phyloP scores from a whole-genome alignment of 2,888 invertebrate species.

The Gortyna flavago region DNA sequence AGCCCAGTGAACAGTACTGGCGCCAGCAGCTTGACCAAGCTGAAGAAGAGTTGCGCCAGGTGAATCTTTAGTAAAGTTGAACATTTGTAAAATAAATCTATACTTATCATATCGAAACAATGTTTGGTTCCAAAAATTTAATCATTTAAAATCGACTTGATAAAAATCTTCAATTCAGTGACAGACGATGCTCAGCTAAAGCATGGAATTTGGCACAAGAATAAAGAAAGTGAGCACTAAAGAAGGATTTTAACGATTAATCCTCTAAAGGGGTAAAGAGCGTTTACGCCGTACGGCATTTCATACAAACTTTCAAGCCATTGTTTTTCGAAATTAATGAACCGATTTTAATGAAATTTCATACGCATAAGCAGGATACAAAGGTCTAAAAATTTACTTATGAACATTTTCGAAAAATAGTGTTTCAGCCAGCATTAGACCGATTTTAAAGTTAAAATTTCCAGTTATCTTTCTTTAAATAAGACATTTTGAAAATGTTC shows the following conservation, averaged over 20 bases:
- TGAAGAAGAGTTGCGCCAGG: constrained; percentile 88
- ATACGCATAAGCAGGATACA: too few relatives aligned
- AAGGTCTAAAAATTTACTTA: too few relatives aligned
- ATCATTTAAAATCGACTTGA: not conserved
- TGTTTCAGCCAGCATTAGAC: too few relatives aligned
- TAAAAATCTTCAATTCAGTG: constrained; percentile 1
- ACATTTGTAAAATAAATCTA: not conserved
- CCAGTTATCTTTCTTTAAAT: too few relatives aligned
- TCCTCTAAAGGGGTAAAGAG: not conserved
- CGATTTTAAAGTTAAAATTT: too few relatives aligned
- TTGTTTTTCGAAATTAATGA: too few relatives aligned
- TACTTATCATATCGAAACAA: not conserved
- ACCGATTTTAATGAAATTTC: too few relatives aligned
- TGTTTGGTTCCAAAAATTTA: not conserved
- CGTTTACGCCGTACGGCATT: too few relatives aligned
- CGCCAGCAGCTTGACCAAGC: constrained; percentile 86
- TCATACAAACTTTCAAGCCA: too few relatives aligned
- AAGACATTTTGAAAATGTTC: too few relatives aligned
- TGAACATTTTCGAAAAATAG: too few relatives aligned
- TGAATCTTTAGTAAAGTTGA: constrained; percentile 30
- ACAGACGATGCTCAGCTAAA: not conserved
- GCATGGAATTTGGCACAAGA: not conserved
- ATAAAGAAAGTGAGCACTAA: not conserved
- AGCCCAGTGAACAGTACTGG: constrained; percentile 90
- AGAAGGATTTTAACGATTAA: not conserved